Conservation (phyloP, 2,797 vertebrate species). For the Antennarius maculatus region DNA sequence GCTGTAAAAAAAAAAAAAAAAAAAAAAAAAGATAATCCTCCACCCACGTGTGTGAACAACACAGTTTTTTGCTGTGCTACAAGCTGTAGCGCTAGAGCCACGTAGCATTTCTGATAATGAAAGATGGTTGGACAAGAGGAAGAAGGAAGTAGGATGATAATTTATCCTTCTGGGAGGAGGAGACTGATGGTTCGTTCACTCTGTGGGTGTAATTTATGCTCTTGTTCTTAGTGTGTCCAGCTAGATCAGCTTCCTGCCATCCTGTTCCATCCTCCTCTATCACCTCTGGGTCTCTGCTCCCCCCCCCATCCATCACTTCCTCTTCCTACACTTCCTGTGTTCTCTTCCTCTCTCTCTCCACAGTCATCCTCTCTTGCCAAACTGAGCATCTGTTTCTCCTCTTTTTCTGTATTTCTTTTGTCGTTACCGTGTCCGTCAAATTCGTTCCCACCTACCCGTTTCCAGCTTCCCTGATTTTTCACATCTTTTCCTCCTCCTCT, state of each 20-base stretch:
- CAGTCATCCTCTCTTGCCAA: not conserved
- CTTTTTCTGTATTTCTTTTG: not conserved
- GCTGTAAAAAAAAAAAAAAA: constrained; percentile 5
- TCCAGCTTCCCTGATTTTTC: not conserved
- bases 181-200: constrained; percentile 34
- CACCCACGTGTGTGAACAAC: constrained; percentile 44
- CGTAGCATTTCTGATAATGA: constrained; percentile 34
- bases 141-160: constrained; percentile 27
- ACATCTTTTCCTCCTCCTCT: not conserved
- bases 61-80: constrained; percentile 34
- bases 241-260: constrained; percentile 22
- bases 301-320: constrained; percentile 17
- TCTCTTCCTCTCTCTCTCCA: not conserved
- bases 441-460: not conserved
- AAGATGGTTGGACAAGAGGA: constrained; percentile 27
- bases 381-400: not conserved
- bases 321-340: not conserved
- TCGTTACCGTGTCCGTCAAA: not conserved
- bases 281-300: constrained; percentile 30
- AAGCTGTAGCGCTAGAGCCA: constrained; percentile 29
- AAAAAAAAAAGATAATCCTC: not conserved
- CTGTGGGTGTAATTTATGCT: constrained; percentile 49
- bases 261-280: constrained; percentile 7
- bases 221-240: constrained; percentile 29
- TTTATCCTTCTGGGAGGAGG: constrained; percentile 51